These are phyloP conservation scores for Elysia chlorotica DNA, from an alignment of 1,140 invertebrate genomes.

Conservation along the genomic window DNA sequence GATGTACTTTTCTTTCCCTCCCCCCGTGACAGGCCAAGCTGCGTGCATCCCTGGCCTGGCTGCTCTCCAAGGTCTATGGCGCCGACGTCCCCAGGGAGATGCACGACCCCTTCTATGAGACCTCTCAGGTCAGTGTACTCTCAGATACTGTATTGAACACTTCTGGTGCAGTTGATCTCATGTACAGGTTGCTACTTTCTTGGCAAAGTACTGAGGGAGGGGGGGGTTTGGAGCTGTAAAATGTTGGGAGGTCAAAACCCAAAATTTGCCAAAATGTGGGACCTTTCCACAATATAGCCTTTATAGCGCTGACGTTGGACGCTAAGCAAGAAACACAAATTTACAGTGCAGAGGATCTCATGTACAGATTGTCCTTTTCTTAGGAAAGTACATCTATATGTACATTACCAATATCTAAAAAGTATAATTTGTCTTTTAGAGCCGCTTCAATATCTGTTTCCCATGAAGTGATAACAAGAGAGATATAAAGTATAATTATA, in stretches of 20 bases:
- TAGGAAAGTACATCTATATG: too few relatives aligned
- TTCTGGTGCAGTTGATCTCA: background rate
- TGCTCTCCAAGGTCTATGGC: constrained; percentile 95
- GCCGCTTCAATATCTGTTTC: background rate
- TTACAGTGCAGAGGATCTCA: too few relatives aligned
- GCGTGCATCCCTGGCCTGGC: constrained; percentile 95
- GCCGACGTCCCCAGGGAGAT: constrained; percentile 93
- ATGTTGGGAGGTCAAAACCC: background rate
- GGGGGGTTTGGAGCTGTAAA: background rate
- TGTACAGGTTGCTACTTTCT: background rate
- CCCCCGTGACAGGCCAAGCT: constrained; percentile 97
- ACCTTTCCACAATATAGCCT: background rate
- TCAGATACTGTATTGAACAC: constrained; percentile 3
- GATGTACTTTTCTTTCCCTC: too few relatives aligned
- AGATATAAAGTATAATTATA: too few relatives aligned
- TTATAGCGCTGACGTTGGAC: background rate
- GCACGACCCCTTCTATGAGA: constrained; percentile 78
- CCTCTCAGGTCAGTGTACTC: constrained; percentile 78
- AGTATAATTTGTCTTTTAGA: too few relatives aligned
- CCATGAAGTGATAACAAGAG: too few relatives aligned
- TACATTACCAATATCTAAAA: too few relatives aligned
- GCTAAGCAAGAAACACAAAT: too few relatives aligned
- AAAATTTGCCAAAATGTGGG: background rate
- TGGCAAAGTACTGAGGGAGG: background rate
- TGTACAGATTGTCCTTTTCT: too few relatives aligned